A percentile compares a stretch with the other conserved stretches of the same genome.
These are phyloP conservation scores for Chesias legatella DNA, from an alignment of 2,888 invertebrate genomes.

Conservation along the genomic window DNA sequence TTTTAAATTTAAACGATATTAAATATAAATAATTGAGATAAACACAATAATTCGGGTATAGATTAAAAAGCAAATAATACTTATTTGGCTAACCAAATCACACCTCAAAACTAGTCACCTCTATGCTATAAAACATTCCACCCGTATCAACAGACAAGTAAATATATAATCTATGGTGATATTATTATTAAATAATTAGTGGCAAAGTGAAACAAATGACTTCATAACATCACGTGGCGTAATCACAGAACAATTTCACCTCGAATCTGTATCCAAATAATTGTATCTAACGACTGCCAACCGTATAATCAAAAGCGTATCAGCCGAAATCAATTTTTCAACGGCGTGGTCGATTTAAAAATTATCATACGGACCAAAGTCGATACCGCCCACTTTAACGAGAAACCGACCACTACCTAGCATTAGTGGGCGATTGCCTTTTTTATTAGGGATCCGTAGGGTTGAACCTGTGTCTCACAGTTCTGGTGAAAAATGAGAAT, in stretches of 20 bases:
- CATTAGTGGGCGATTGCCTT: slow-evolving; percentile 12
- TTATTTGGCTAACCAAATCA: no score
- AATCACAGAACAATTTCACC: slow-evolving; percentile 44
- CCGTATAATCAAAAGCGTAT: slow-evolving; percentile 75
- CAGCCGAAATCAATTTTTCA: slow-evolving; percentile 77
- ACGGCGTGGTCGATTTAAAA: slow-evolving; percentile 65
- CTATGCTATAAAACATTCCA: no score
- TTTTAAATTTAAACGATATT: no score
- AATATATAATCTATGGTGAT: no score
- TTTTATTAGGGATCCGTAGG: slow-evolving; percentile 12
- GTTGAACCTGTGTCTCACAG: no score
- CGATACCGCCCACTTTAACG: slow-evolving; percentile 38
- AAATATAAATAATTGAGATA: no score
- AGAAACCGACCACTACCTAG: slow-evolving; percentile 28
- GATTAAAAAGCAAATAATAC: no score
- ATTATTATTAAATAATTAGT: no score
- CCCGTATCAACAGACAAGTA: no score
- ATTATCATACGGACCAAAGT: slow-evolving; percentile 68
- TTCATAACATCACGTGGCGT: slow-evolving; percentile 30
- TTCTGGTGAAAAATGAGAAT: no score
- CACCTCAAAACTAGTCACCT: no score
- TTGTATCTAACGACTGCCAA: slow-evolving; percentile 67
- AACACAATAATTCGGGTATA: no score
- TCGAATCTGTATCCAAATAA: slow-evolving; percentile 56
- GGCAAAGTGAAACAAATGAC: slow-evolving; percentile 28